These are phyloP conservation scores for Hofmannophila pseudospretella DNA, from an alignment of 2,888 invertebrate species.

Conservation along the genomic window DNA sequence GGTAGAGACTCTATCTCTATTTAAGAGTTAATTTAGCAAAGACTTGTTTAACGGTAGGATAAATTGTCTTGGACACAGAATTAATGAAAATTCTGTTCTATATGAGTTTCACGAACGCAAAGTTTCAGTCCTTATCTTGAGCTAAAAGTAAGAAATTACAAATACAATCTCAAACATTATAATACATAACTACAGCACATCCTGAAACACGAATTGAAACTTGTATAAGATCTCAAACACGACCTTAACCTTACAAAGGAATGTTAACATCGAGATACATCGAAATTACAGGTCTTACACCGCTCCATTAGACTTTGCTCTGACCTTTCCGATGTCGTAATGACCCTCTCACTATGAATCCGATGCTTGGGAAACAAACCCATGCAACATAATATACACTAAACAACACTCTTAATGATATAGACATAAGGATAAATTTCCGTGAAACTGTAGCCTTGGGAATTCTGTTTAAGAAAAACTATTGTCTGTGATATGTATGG, in stretches of 20 bases:
- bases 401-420: conserved; percentile 4
- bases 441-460: conserved; percentile 1
- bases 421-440: conserved; percentile 9
- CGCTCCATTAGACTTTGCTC: conserved; percentile 12
- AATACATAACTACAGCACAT: too few species aligned
- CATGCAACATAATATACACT: conserved; percentile 7
- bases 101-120: too few species aligned
- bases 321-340: conserved; percentile 49
- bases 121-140: too few species aligned
- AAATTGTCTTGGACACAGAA: too few species aligned
- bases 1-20: too few species aligned
- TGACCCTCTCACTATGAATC: conserved; percentile 40
- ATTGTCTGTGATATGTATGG: not conserved
- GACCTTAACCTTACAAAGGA: conserved; percentile 13
- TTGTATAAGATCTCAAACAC: not conserved
- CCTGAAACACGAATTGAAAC: not conserved
- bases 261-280: conserved; percentile 10
- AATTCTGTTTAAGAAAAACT: not conserved
- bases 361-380: conserved; percentile 19
- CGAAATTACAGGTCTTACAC: conserved; percentile 11
- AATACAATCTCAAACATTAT: too few species aligned
- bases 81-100: too few species aligned
- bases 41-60: too few species aligned
- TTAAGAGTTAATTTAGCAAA: too few species aligned
- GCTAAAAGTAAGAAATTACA: too few species aligned